These are phyloP conservation scores for Helicoverpa assulta DNA, from an alignment of 2,888 invertebrate species.

Conservation along the genomic window DNA sequence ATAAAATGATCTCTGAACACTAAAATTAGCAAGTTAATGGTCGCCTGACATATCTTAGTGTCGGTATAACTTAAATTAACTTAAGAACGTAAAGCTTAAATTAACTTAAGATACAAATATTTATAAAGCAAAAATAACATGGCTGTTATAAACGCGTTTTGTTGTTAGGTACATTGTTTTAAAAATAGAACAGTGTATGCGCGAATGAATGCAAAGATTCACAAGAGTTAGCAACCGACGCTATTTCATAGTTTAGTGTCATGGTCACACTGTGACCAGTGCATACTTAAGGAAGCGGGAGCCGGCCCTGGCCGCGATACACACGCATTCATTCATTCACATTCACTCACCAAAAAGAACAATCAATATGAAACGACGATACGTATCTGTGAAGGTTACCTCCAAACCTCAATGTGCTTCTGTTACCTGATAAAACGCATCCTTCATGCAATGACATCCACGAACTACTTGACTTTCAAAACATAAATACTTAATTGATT, in stretches of 20 bases:
- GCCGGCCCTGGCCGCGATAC: slow-evolving; percentile 69
- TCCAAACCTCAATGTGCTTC: background rate
- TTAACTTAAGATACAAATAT: slow-evolving; percentile 2
- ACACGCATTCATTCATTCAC: slow-evolving; percentile 66
- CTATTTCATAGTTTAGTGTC: slow-evolving; percentile 56
- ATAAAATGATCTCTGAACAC: background rate
- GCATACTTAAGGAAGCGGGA: slow-evolving; percentile 55
- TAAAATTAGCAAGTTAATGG: background rate
- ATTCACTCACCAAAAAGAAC: slow-evolving; percentile 59
- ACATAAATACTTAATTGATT: background rate
- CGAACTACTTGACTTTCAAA: background rate
- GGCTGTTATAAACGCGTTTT: background rate
- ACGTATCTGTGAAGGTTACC: slow-evolving; percentile 15
- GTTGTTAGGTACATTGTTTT: slow-evolving; percentile 17
- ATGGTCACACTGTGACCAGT: slow-evolving; percentile 52
- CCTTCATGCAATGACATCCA: background rate
- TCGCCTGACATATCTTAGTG: background rate
- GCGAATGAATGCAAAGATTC: slow-evolving; percentile 36
- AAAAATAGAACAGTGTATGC: slow-evolving; percentile 39
- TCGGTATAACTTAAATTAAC: background rate
- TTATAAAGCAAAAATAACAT: background rate
- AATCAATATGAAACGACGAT: slow-evolving; percentile 35
- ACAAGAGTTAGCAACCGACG: slow-evolving; percentile 49
- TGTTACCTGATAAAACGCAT: background rate
- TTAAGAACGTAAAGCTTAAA: background rate